Percentiles rank a stretch among this genome's conserved stretches.
Evolutionary conservation across 1,140 invertebrate species (phyloP).

Genomic region (Telenomus remus): DNA sequence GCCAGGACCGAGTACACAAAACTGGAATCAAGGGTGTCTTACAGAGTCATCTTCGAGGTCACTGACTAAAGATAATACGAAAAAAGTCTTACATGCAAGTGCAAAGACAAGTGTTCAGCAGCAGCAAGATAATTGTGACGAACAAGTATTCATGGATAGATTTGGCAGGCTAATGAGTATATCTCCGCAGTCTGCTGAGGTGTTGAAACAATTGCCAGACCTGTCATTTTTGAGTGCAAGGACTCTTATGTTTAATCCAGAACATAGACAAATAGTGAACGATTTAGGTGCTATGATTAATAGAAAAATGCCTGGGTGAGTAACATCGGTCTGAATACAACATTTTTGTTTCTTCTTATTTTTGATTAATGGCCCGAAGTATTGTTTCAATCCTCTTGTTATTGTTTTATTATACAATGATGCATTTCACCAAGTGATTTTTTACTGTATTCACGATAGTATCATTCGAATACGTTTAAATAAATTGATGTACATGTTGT

Average conservation of each 20-base stretch:
- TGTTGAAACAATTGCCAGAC: constrained; percentile 72
- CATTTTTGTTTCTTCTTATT: constrained; percentile 55
- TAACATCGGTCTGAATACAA: constrained; percentile 74
- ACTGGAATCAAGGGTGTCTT: no score
- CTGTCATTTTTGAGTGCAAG: constrained; percentile 71
- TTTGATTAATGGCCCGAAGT: neutral
- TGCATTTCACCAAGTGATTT: no score
- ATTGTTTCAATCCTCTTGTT: no score
- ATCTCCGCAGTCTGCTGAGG: constrained; percentile 65
- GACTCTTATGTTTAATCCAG: constrained; percentile 71
- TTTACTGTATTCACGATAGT: no score
- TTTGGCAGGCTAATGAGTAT: constrained; percentile 68
- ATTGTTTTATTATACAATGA: no score
- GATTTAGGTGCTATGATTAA: constrained; percentile 74
- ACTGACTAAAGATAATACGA: neutral
- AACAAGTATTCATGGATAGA: constrained; percentile 68
- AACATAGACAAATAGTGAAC: constrained; percentile 70
- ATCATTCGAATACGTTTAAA: no score
- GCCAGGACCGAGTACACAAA: constrained; percentile 58
- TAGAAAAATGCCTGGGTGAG: constrained; percentile 75
- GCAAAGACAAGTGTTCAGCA: constrained; percentile 48
- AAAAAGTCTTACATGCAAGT: constrained; percentile 7
- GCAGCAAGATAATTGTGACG: constrained; percentile 36
- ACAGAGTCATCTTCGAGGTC: no score
- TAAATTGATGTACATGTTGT: no score